A percentile compares a stretch with the other conserved stretches of the same genome.
phyloP scores from a whole-genome alignment of 2,797 vertebrate species.

The Sebastes melanostomus region DNA sequence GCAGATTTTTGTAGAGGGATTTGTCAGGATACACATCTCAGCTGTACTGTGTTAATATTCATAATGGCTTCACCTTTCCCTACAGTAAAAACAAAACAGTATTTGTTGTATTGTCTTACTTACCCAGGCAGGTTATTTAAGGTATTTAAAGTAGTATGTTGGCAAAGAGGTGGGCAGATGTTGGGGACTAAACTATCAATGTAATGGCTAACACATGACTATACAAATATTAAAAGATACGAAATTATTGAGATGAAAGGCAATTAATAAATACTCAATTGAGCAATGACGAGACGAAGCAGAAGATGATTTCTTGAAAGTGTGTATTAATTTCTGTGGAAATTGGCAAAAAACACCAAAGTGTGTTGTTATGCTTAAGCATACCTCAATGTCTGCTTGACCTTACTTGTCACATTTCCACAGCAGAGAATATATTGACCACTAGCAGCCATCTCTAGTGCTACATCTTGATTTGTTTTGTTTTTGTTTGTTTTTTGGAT shows the following conservation, averaged over 20 bases:
- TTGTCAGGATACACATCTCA: slow-evolving; percentile 47
- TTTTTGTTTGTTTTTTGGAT: background rate
- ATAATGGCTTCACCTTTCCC: slow-evolving; percentile 35
- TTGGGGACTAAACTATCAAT: background rate
- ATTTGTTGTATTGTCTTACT: slow-evolving; percentile 40
- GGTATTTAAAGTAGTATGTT: background rate
- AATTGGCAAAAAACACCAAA: background rate
- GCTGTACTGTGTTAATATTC: slow-evolving; percentile 64
- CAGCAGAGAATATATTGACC: background rate
- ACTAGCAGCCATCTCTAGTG: background rate
- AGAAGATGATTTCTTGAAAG: background rate
- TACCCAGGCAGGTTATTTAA: background rate
- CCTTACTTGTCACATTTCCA: background rate
- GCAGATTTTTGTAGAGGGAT: slow-evolving; percentile 54
- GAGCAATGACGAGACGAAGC: background rate
- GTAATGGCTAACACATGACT: background rate
- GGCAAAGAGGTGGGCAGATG: background rate
- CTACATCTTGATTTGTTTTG: background rate
- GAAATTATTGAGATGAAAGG: background rate
- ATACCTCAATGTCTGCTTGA: background rate
- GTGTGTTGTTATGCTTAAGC: background rate
- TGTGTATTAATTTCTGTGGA: background rate
- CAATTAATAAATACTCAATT: background rate
- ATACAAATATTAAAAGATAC: background rate
- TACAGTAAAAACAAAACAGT: slow-evolving; percentile 50